phyloP scores from a whole-genome alignment of 2,113 vertebrate species.

The Dicrurus megarhynchus region DNA sequence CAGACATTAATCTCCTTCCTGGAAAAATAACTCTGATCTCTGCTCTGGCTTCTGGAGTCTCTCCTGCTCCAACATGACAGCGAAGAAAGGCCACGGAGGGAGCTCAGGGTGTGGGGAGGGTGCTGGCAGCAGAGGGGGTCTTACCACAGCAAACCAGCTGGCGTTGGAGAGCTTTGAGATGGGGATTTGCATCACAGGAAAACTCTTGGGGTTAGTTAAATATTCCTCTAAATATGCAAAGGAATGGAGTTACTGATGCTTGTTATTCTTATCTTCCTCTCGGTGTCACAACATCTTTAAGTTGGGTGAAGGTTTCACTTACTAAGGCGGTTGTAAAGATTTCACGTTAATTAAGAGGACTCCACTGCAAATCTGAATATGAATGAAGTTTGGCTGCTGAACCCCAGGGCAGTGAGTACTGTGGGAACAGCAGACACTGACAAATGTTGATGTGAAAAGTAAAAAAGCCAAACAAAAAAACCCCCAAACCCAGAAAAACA shows the following conservation, averaged over 20 bases:
- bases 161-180: not conserved
- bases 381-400: constrained; percentile 25
- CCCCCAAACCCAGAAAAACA: not conserved
- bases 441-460: not conserved
- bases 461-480: not conserved
- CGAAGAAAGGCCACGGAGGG: not conserved
- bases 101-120: not conserved
- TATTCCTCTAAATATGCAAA: constrained; percentile 56
- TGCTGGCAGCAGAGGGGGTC: not conserved
- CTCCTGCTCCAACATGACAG: not conserved
- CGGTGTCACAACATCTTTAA: constrained; percentile 49
- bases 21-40: not conserved
- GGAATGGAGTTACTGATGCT: constrained; percentile 43
- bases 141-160: not conserved
- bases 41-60: not conserved
- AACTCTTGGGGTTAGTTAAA: constrained; percentile 21
- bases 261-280: constrained; percentile 55
- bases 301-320: constrained; percentile 54
- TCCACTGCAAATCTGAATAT: constrained; percentile 32
- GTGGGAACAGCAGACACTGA: not conserved
- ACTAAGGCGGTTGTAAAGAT: constrained; percentile 54
- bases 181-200: constrained; percentile 36
- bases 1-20: constrained; percentile 9
- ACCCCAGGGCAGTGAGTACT: constrained; percentile 9
- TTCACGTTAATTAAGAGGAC: constrained; percentile 53